Conservation (phyloP, 2,888 invertebrate genomes). For the Hecatera dysodea region DNA sequence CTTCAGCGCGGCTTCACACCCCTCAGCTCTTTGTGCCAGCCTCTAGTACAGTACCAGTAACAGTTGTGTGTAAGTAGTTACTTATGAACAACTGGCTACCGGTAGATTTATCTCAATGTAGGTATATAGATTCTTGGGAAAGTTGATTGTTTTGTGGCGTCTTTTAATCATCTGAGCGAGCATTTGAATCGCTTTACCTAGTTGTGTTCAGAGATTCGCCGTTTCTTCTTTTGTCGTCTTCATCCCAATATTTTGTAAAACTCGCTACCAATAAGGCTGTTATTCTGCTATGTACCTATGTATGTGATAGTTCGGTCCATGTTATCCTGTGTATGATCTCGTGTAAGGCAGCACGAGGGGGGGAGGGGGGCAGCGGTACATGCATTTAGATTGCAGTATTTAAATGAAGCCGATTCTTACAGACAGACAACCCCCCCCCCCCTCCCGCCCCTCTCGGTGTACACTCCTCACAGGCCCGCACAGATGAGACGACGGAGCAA, state of each 20-base stretch:
- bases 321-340: slow-evolving; percentile 5
- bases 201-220: not conserved
- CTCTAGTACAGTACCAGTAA: not conserved
- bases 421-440: not conserved
- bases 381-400: slow-evolving; percentile 64
- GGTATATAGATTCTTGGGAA: not conserved
- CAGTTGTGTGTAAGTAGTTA: not conserved
- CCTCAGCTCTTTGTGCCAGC: not conserved
- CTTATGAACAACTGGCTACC: not conserved
- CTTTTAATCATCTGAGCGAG: not conserved
- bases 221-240: too few relatives aligned
- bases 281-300: not conserved
- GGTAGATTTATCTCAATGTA: not conserved
- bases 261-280: not conserved
- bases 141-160: not conserved
- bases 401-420: slow-evolving; percentile 53
- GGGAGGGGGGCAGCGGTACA: slow-evolving; percentile 23
- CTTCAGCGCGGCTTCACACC: not conserved
- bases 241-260: not conserved
- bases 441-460: too few relatives aligned
- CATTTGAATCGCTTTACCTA: not conserved
- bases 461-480: not conserved
- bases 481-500: not conserved
- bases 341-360: not conserved
- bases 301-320: not conserved